Percentiles rank a stretch among this genome's conserved stretches.
phyloP scores from a whole-genome alignment of 2,888 invertebrate species.

The Catocala sponsa region DNA sequence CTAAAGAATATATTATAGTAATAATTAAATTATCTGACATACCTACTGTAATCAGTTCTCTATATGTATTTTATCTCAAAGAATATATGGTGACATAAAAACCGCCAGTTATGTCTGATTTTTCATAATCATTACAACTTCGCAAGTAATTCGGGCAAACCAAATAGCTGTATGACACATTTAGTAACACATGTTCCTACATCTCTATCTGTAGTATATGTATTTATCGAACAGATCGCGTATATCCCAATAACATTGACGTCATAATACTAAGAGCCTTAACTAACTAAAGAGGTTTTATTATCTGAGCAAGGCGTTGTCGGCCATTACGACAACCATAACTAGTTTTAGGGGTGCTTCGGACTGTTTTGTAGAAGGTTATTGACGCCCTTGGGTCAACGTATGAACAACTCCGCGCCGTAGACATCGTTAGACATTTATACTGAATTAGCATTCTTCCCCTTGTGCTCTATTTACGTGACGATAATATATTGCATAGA shows the following conservation, averaged over 20 bases:
- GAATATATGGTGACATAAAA: too few species aligned
- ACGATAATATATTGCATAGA: conserved; percentile 15
- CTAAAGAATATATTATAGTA: too few species aligned
- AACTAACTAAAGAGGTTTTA: conserved; percentile 58
- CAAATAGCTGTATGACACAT: too few species aligned
- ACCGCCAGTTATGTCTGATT: too few species aligned
- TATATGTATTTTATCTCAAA: too few species aligned
- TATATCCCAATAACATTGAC: conserved; percentile 19
- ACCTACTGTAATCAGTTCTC: too few species aligned
- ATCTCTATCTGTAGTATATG: too few species aligned
- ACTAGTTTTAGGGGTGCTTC: conserved; percentile 49
- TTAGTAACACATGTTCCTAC: too few species aligned
- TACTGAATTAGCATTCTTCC: conserved; percentile 9
- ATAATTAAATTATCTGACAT: too few species aligned
- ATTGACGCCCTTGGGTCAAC: conserved; percentile 39
- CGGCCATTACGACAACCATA: conserved; percentile 60
- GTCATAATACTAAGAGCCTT: conserved; percentile 25
- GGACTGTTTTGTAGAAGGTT: conserved; percentile 40
- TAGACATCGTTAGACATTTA: conserved; percentile 19
- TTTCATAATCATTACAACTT: too few species aligned
- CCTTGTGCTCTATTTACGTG: conserved; percentile 13
- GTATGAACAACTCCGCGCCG: conserved; percentile 14
- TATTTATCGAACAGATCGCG: not conserved
- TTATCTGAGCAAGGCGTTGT: conserved; percentile 64
- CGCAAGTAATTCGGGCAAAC: too few species aligned